Base-by-base conservation (phyloP, 2,888 invertebrate species). In the Thymelicus acteon region DNA sequence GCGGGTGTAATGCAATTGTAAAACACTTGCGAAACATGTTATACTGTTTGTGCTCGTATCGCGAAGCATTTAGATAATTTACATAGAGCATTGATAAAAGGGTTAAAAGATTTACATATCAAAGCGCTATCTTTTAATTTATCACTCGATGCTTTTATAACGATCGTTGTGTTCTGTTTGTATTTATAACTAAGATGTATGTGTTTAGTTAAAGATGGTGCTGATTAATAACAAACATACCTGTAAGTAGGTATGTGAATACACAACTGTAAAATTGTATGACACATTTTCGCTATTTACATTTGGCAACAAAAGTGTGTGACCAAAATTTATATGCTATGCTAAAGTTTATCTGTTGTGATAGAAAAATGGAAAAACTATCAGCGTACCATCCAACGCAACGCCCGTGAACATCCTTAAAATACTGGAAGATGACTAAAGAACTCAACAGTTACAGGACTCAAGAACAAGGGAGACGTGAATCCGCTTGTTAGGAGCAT, bases 11-110 rank as follows among this genome's bases (percentile, higher is more conserved):
- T 58, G 58, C 58, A 58, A 66, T 48, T 58, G 66, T 40, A 40
- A 39, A 57, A 65, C 66, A 37, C 37, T 66, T 66, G 58, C 58
- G 66, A 66, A 66, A 66, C 40, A 19, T 54, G 8, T 49, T 39
- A 2, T 37, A 37, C 7, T 39, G 15, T 48, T 62, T 48, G 48
- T 64, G 19, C 39, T 64, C 19, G 15, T 64, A 64, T 64, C 64
- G 31, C 24, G n/a, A n/a, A 31, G 44, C 44, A 65, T 44, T 54
- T 57, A 65, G 65, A 65, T 57, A 54, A 65, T 65, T 65, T 54
- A 54, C 15, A 64, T 39, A 19, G 52, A 64, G 15, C 48, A 37
- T 13, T 63, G 63, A 63, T 63, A 63, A 49, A 63, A 49, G 37
- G 15, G 49, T 49, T n/a, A 57, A 24, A 31, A 31, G 13, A 31